Evolutionary conservation across 2,113 vertebrate species (phyloP).

Genomic region (Heptranchias perlo): DNA sequence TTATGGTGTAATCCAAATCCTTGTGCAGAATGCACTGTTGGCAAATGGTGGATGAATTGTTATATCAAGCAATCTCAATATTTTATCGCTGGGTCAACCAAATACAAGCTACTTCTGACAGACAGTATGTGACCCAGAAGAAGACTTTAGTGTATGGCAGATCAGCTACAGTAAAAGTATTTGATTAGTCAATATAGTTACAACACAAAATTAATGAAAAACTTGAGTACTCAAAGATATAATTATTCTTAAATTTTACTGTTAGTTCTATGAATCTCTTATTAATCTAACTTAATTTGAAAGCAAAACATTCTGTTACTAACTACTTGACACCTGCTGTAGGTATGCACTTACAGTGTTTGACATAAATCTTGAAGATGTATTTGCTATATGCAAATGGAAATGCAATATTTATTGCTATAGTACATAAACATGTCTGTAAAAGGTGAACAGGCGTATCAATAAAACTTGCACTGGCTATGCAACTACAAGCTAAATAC

Average conservation of each 20-base stretch:
- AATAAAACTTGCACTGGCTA: not conserved
- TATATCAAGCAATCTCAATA: not conserved
- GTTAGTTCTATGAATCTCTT: not conserved
- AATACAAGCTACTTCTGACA: not conserved
- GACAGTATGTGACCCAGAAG: not conserved
- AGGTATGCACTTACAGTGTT: not conserved
- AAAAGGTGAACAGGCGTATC: not conserved
- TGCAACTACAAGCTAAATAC: not conserved
- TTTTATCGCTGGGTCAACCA: not conserved
- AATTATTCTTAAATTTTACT: not conserved
- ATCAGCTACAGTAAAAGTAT: not conserved
- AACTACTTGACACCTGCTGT: not conserved
- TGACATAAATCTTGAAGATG: not conserved
- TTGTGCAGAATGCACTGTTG: not conserved
- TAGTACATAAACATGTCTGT: no score
- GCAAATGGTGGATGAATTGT: not conserved
- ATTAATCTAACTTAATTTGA: not conserved
- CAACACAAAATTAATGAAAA: not conserved
- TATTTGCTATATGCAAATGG: not conserved
- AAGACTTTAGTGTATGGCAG: not conserved
- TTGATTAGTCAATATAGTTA: not conserved
- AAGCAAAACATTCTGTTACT: not conserved
- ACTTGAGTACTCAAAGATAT: not conserved
- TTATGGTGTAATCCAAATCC: not conserved
- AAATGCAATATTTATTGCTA: not conserved